These are phyloP conservation scores for Tyrannus savana DNA, from an alignment of 2,113 vertebrate genomes.

Conservation along the genomic window DNA sequence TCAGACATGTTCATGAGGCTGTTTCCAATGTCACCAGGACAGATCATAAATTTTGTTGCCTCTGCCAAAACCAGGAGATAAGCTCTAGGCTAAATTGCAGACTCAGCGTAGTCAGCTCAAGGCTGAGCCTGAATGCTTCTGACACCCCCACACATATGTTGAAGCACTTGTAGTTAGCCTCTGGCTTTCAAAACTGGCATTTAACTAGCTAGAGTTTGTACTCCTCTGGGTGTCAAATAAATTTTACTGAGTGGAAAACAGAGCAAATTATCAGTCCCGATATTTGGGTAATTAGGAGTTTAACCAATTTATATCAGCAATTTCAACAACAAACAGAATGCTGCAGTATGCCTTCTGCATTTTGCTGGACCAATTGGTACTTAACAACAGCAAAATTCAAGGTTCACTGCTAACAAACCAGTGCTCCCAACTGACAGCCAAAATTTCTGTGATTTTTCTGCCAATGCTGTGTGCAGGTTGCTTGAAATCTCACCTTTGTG, in stretches of 20 bases:
- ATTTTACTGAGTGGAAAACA: slow-evolving; percentile 15
- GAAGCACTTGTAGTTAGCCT: slow-evolving; percentile 2
- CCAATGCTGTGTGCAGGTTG: neutral
- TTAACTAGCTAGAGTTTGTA: neutral
- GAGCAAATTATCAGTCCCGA: slow-evolving; percentile 1
- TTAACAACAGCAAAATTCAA: neutral
- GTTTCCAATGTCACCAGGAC: neutral
- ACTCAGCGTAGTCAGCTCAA: slow-evolving; percentile 23
- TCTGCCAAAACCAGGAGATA: slow-evolving; percentile 31
- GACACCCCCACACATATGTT: neutral
- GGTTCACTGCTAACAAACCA: neutral
- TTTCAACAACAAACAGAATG: slow-evolving; percentile 21
- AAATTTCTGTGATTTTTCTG: neutral
- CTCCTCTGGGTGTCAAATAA: slow-evolving; percentile 16
- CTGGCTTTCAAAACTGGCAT: slow-evolving; percentile 46
- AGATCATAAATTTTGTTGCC: slow-evolving; percentile 6
- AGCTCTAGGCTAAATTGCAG: slow-evolving; percentile 11
- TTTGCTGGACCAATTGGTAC: neutral
- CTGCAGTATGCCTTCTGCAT: neutral
- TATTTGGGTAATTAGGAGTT: slow-evolving; percentile 6
- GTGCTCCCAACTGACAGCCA: neutral
- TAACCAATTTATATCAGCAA: neutral
- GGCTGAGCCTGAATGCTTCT: slow-evolving; percentile 8
- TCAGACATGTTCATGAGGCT: neutral
- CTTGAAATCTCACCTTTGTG: neutral